Conservation (phyloP, 2,113 vertebrate genomes). For the Macrotis lagotis region DNA sequence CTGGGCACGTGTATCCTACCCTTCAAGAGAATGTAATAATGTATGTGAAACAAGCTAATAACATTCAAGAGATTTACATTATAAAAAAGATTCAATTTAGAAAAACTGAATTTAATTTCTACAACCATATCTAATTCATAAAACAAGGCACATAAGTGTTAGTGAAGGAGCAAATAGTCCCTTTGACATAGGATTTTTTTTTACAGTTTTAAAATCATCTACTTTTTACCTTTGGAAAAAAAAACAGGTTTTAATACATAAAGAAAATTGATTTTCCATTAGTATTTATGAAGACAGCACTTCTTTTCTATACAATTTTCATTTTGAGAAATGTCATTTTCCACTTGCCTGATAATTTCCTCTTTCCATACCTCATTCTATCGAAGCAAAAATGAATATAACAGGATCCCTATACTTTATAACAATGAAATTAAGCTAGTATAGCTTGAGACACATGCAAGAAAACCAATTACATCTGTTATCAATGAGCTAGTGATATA, state of each 20-base stretch:
- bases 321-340: slow-evolving; percentile 55
- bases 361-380: slow-evolving; percentile 46
- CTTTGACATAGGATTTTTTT: background rate
- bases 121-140: slow-evolving; percentile 33
- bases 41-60: slow-evolving; percentile 4
- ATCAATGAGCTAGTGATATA: background rate
- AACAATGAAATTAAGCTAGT: slow-evolving; percentile 22
- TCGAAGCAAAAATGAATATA: slow-evolving; percentile 48
- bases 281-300: slow-evolving; percentile 53
- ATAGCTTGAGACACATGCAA: slow-evolving; percentile 9
- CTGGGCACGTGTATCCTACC: background rate
- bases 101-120: slow-evolving; percentile 57
- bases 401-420: slow-evolving; percentile 4
- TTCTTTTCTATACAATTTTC: slow-evolving; percentile 43
- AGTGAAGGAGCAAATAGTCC: background rate
- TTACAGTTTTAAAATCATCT: background rate
- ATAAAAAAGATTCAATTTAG: slow-evolving; percentile 47
- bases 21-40: slow-evolving; percentile 47
- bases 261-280: slow-evolving; percentile 34
- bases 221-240: background rate
- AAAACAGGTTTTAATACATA: background rate
- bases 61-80: slow-evolving; percentile 42
- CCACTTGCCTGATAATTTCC: slow-evolving; percentile 37
- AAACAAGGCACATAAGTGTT: slow-evolving; percentile 5
- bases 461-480: slow-evolving; percentile 25